phyloP scores from a whole-genome alignment of 2,797 vertebrate genomes.

The Notolepis coatsorum region DNA sequence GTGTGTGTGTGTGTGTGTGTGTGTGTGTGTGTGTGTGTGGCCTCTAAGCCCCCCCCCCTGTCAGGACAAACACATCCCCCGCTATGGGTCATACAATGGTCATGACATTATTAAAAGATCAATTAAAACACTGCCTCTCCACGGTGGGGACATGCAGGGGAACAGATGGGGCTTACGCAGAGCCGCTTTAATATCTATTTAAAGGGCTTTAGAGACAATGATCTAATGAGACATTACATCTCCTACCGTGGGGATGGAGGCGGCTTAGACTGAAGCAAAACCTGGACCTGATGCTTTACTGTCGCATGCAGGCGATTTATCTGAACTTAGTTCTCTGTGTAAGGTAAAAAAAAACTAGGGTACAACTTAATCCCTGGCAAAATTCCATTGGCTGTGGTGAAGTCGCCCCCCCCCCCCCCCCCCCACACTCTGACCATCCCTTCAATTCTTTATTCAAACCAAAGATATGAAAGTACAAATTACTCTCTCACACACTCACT shows the following conservation, averaged over 20 bases:
- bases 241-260: conserved; percentile 57
- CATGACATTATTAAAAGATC: conserved; percentile 84
- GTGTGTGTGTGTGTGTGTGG: conserved; percentile 16
- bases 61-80: conserved; percentile 54
- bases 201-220: conserved; percentile 75
- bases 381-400: not conserved
- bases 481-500: too few relatives aligned
- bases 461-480: too few relatives aligned
- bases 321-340: conserved; percentile 10
- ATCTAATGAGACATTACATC: conserved; percentile 79
- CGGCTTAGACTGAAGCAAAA: conserved; percentile 41
- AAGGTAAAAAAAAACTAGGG: not conserved
- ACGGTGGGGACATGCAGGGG: conserved; percentile 56
- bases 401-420: too few relatives aligned
- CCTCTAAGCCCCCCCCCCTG: conserved; percentile 9
- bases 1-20: too few relatives aligned
- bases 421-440: not conserved
- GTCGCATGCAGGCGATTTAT: not conserved
- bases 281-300: conserved; percentile 21
- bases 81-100: conserved; percentile 74
- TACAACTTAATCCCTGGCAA: not conserved
- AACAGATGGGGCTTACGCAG: conserved; percentile 77
- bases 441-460: not conserved
- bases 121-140: conserved; percentile 77
- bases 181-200: conserved; percentile 79